Evolutionary conservation across 2,113 vertebrate genomes (phyloP).

Genomic region (Dicerorhinus sumatrensis): DNA sequence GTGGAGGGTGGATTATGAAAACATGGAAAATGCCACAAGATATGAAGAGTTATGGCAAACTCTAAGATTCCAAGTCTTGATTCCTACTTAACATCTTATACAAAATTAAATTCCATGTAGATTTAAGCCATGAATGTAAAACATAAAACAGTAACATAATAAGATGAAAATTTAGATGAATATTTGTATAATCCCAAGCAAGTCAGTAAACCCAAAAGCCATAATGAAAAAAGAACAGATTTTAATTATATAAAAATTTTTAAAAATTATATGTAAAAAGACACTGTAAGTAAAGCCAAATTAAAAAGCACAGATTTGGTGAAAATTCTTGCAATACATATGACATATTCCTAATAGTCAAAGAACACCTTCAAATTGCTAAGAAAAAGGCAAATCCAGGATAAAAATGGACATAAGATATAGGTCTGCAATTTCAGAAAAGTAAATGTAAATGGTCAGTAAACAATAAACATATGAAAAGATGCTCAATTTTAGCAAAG

Average conservation of each 20-base stretch:
- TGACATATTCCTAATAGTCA: background rate
- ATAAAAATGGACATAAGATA: background rate
- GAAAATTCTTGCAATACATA: background rate
- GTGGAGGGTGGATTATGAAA: background rate
- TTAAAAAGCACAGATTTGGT: background rate
- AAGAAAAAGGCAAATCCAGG: background rate
- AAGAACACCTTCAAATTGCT: background rate
- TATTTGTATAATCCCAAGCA: background rate
- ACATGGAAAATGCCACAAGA: background rate
- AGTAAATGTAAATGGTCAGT: background rate
- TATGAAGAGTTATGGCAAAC: background rate
- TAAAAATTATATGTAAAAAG: background rate
- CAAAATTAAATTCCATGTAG: background rate
- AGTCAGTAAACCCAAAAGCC: background rate
- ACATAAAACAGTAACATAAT: slow-evolving; percentile 32
- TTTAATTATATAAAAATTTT: background rate
- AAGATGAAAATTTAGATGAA: background rate
- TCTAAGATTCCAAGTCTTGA: background rate
- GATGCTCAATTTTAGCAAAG: background rate
- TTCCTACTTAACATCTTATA: background rate
- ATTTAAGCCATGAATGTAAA: background rate
- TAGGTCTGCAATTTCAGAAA: background rate
- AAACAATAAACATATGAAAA: background rate
- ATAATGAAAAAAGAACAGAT: background rate
- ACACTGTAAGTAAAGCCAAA: background rate